A percentile compares a stretch with the other conserved stretches of the same genome.
phyloP scores from a whole-genome alignment of 2,113 vertebrate species.

The Salvelinus namaycush region DNA sequence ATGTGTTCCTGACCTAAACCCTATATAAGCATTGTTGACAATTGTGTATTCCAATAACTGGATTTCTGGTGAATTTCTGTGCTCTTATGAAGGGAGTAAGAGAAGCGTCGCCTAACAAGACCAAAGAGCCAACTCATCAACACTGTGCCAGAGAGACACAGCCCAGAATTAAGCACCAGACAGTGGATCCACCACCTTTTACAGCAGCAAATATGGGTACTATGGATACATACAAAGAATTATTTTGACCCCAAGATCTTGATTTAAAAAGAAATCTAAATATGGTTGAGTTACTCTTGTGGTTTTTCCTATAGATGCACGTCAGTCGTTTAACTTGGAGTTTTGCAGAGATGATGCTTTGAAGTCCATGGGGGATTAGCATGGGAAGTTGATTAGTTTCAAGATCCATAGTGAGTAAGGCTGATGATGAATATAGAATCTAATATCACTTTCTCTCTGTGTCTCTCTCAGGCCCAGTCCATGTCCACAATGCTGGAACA shows the following conservation, averaged over 20 bases:
- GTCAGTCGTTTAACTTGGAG: not conserved
- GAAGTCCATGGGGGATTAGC: too few relatives aligned
- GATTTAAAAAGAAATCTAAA: not conserved
- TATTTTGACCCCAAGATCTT: not conserved
- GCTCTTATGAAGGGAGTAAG: constrained; percentile 36
- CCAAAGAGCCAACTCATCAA: constrained; percentile 40
- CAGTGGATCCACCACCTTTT: not conserved
- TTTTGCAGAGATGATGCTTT: not conserved
- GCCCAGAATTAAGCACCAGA: constrained; percentile 46
- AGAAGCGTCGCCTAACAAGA: constrained; percentile 21
- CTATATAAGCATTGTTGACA: not conserved
- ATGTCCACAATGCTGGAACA: constrained; percentile 72
- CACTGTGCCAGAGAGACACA: constrained; percentile 33
- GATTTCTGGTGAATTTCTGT: not conserved
- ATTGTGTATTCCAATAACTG: not conserved
- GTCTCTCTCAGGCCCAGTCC: constrained; percentile 64
- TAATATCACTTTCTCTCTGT: not conserved
- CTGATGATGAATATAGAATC: not conserved
- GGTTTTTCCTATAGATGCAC: not conserved
- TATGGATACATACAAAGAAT: constrained; percentile 24
- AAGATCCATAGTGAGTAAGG: too few relatives aligned
- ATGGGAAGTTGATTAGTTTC: too few relatives aligned
- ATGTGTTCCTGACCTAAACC: not conserved
- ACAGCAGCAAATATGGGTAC: constrained; percentile 61
- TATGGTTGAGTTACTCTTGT: not conserved